phyloP scores from a whole-genome alignment of 2,888 invertebrate species.

The Phortica okadai region DNA sequence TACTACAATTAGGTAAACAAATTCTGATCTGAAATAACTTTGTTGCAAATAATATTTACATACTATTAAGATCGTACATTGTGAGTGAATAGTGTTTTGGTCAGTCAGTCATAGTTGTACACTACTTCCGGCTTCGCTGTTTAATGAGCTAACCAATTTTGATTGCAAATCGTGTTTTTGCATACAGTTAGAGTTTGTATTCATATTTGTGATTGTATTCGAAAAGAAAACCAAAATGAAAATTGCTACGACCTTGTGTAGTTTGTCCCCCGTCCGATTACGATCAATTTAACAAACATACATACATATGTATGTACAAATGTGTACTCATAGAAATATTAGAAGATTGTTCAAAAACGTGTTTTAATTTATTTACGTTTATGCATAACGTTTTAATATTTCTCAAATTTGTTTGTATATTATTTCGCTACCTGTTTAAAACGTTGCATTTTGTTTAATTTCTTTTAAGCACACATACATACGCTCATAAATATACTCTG shows the following conservation, averaged over 20 bases:
- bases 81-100: too few relatives aligned
- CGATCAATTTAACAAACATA: not conserved
- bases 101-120: not conserved
- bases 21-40: too few relatives aligned
- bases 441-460: not conserved
- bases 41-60: too few relatives aligned
- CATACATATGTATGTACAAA: not conserved
- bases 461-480: not conserved
- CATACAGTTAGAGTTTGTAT: not conserved
- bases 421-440: not conserved
- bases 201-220: not conserved
- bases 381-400: slow-evolving; percentile 30
- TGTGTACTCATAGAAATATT: not conserved
- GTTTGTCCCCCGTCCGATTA: too few relatives aligned
- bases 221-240: slow-evolving; percentile 27
- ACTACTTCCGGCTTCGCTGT: slow-evolving; percentile 4
- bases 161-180: slow-evolving; percentile 15
- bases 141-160: too few relatives aligned
- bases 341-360: not conserved
- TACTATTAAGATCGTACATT: too few relatives aligned
- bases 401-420: slow-evolving; percentile 5
- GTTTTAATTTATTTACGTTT: slow-evolving; percentile 19
- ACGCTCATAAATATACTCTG: too few relatives aligned
- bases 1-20: slow-evolving; percentile 22
- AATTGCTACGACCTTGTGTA: slow-evolving; percentile 15